Percentiles rank a stretch among this genome's conserved stretches.
phyloP scores from a whole-genome alignment of 2,888 invertebrate genomes.

The Tetramorium bicarinatum region DNA sequence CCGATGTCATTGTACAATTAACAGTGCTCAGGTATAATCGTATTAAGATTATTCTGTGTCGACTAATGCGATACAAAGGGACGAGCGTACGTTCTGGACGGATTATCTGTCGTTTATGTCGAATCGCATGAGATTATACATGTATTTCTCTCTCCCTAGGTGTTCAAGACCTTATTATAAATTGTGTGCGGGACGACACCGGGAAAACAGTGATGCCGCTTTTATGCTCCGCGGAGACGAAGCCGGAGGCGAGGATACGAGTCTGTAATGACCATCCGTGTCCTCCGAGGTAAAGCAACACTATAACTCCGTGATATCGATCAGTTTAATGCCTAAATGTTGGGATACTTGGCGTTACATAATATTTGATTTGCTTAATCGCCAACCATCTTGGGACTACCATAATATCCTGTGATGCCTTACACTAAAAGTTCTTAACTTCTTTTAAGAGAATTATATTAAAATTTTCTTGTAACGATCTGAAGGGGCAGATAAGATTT shows the following conservation, averaged over 20 bases:
- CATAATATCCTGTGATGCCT: constrained; percentile 1
- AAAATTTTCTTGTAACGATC: not conserved
- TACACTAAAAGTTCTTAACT: not conserved
- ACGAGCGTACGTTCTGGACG: not conserved
- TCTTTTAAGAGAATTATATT: not conserved
- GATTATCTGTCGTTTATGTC: constrained; percentile 44
- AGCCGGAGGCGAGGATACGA: constrained; percentile 95
- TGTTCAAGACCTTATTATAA: constrained; percentile 94
- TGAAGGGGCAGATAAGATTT: not conserved
- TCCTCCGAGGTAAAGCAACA: constrained; percentile 91
- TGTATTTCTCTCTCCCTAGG: constrained; percentile 83
- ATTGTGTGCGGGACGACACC: constrained; percentile 95
- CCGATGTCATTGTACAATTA: constrained; percentile 63
- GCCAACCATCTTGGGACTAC: not conserved
- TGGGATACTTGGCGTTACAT: not conserved
- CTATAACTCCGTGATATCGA: not conserved
- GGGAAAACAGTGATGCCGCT: constrained; percentile 95
- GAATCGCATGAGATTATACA: constrained; percentile 1
- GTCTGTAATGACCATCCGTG: constrained; percentile 98
- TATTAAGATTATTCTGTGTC: constrained; percentile 39
- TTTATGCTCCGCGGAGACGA: constrained; percentile 94
- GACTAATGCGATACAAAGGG: constrained; percentile 42
- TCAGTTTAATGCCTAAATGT: constrained; percentile 9
- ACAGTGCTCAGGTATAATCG: constrained; percentile 55
- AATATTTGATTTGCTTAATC: constrained; percentile 27